Conservation (phyloP, 2,888 invertebrate species). For the Pollenia amentaria region DNA sequence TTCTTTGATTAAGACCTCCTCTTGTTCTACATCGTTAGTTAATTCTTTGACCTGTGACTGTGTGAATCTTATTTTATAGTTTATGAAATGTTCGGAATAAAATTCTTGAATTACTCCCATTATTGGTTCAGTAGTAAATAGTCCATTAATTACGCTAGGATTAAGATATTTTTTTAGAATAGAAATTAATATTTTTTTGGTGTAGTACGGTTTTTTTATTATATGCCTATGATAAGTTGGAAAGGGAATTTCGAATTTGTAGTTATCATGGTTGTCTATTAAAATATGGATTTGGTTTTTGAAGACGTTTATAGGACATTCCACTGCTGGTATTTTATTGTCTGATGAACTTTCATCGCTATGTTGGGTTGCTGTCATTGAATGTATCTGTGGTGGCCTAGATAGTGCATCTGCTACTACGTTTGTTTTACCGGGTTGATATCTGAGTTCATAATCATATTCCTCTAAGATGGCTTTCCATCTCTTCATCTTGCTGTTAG, state of each 20-base stretch:
- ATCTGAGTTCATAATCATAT: constrained; percentile 4
- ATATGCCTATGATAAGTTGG: constrained; percentile 53
- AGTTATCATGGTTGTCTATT: constrained; percentile 17
- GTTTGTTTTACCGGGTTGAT: background rate
- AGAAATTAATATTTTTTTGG: background rate
- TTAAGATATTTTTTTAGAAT: too few relatives aligned
- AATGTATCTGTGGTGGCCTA: constrained; percentile 15
- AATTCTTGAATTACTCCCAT: constrained; percentile 50
- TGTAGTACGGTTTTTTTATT: constrained; percentile 34
- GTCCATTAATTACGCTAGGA: constrained; percentile 20
- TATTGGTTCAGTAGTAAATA: constrained; percentile 40
- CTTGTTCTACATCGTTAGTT: too few relatives aligned
- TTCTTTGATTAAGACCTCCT: too few relatives aligned
- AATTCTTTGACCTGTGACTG: constrained; percentile 36
- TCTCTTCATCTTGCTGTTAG: constrained; percentile 10
- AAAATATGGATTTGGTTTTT: constrained; percentile 46
- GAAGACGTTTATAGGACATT: constrained; percentile 53
- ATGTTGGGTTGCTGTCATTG: constrained; percentile 35
- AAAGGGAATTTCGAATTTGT: constrained; percentile 53
- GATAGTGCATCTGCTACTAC: constrained; percentile 6
- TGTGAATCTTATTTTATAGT: constrained; percentile 41
- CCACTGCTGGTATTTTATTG: background rate
- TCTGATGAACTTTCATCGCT: constrained; percentile 57
- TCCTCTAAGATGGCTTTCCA: background rate
- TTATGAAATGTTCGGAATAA: constrained; percentile 44